Evolutionary conservation across 2,113 vertebrate species (phyloP).

Genomic region (Phylloscopus trochiloides): DNA sequence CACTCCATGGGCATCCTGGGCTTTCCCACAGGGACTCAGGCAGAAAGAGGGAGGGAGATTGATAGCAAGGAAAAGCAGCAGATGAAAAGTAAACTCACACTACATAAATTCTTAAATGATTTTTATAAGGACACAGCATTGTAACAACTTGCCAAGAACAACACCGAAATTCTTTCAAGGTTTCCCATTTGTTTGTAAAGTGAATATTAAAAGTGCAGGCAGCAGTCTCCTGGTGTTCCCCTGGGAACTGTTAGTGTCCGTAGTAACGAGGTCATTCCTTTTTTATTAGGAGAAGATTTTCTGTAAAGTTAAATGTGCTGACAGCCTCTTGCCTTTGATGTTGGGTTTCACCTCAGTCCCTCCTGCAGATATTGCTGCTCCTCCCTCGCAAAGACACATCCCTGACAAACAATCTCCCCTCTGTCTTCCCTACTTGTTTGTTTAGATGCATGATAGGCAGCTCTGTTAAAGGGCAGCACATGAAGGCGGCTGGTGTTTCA

Average conservation of each 20-base stretch:
- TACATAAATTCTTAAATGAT: constrained; percentile 47
- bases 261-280: constrained; percentile 73
- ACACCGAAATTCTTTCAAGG: constrained; percentile 69
- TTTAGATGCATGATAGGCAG: constrained; percentile 69
- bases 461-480: constrained; percentile 55
- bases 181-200: constrained; percentile 74
- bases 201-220: constrained; percentile 73
- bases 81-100: constrained; percentile 53
- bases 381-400: constrained; percentile 67
- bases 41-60: background rate
- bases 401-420: constrained; percentile 69
- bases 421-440: constrained; percentile 70
- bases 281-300: constrained; percentile 77
- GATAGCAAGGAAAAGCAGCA: background rate
- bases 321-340: constrained; percentile 76
- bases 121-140: constrained; percentile 62
- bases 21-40: background rate
- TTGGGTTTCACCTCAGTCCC: constrained; percentile 73
- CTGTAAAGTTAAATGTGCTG: constrained; percentile 77
- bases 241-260: constrained; percentile 74
- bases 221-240: constrained; percentile 58
- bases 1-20: background rate
- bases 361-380: constrained; percentile 67
- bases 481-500: constrained; percentile 31
- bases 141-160: constrained; percentile 70